Conservation (phyloP, 2,113 vertebrate species). For the Chaetodon auriga region DNA sequence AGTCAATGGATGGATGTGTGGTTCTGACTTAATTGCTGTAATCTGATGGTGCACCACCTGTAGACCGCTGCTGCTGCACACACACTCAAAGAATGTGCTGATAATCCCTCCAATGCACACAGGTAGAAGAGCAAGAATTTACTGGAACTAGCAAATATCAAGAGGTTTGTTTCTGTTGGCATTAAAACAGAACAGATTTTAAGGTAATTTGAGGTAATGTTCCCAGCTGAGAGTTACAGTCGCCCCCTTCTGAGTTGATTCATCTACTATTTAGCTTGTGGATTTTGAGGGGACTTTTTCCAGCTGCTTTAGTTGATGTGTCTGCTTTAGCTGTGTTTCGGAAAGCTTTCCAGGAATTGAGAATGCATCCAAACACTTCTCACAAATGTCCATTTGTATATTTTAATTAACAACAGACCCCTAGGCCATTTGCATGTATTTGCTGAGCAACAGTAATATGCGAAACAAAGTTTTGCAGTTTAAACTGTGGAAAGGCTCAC, state of each 20-base stretch:
- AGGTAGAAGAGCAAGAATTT: constrained; percentile 10
- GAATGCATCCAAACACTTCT: not conserved
- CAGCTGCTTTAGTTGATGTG: not conserved
- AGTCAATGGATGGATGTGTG: not conserved
- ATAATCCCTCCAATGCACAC: constrained; percentile 16
- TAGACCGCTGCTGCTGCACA: not conserved
- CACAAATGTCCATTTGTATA: not conserved
- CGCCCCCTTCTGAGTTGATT: constrained; percentile 12
- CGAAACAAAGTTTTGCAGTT: not conserved
- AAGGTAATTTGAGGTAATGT: constrained; percentile 21
- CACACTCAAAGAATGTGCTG: not conserved
- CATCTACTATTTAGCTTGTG: not conserved
- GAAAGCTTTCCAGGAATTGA: not conserved
- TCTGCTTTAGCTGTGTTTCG: not conserved
- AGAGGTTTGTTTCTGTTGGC: constrained; percentile 19
- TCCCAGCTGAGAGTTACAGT: constrained; percentile 2
- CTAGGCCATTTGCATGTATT: constrained; percentile 5
- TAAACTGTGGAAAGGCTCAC: not conserved
- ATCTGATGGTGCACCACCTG: not conserved
- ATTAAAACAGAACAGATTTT: constrained; percentile 29
- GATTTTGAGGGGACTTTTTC: not conserved
- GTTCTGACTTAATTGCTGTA: constrained; percentile 4
- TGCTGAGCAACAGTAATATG: not conserved
- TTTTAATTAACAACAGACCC: constrained; percentile 20
- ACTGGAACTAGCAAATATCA: not conserved